Base-by-base conservation (phyloP, 2,113 vertebrate genomes). In the Lycocorax pyrrhopterus region DNA sequence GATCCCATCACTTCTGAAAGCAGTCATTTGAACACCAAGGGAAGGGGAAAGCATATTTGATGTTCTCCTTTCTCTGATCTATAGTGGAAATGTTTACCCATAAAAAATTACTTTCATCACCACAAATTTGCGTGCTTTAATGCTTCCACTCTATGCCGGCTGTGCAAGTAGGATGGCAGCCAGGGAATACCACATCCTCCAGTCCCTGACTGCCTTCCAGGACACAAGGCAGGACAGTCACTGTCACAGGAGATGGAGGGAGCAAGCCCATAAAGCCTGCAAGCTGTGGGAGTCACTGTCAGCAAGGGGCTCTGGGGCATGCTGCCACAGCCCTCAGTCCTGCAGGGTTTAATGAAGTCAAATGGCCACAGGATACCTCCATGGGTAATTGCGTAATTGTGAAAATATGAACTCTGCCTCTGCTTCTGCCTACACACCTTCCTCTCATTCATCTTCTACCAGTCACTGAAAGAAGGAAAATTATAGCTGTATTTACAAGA, bases 121-220 rank as follows among this genome's bases (percentile, higher is more conserved):
- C n/a, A 35, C 20, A 79, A 43, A 91, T 90, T 33, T 64, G 17
- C 41, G 29, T 56, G 33, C 26, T 64, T 88, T 73, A 64, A 56
- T 39, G 16, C 27, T 75, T 89, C 5, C 5, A 39, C 12, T 33
- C n/a, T 51, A 3, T 53, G 26, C 13, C 0, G 0, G 16, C 39
- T 81, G 22, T 35, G 55, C 44, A 81, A 71, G 51, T 26, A 87
- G 52, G 33, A 33, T 63, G 14, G 25, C 2, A 4, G 16, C 29
- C 12, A 15, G 33, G 27, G 16, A 60, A 55, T 12, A 14, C 7
- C 53, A 91, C 7, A 33, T 43, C 55, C 55, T 77, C 9, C 43
- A 43, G 18, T 46, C 46, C 32, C 51, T n/a, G 18, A 4, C 12
- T 46, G 43, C 30, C 18, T 58, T 84, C 25, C 56, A 64, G 67